phyloP scores from a whole-genome alignment of 1,140 invertebrate genomes.

The Spodoptera frugiperda region DNA sequence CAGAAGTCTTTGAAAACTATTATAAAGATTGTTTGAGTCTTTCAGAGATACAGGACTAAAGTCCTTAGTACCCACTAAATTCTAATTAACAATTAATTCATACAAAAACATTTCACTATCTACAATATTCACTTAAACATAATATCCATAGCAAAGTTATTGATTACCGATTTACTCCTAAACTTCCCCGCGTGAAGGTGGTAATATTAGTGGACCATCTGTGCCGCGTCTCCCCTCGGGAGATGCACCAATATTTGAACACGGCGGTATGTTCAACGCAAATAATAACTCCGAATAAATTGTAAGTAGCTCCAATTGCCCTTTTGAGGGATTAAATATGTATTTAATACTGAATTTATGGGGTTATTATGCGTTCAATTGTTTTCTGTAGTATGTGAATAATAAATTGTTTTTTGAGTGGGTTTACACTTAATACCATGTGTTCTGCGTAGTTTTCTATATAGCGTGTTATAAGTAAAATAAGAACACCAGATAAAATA shows the following conservation, averaged over 20 bases:
- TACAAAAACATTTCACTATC: no score
- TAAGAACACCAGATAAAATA: no score
- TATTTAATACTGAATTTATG: slow-evolving; percentile 41
- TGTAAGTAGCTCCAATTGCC: slow-evolving; percentile 29
- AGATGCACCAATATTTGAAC: slow-evolving; percentile 48
- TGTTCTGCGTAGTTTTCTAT: no score
- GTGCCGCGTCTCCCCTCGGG: slow-evolving; percentile 60
- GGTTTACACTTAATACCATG: neutral
- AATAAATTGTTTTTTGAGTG: neutral
- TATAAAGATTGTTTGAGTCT: no score
- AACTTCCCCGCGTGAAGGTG: slow-evolving; percentile 61
- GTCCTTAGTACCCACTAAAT: no score
- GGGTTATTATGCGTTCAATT: slow-evolving; percentile 23
- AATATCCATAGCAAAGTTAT: slow-evolving; percentile 53
- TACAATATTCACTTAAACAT: no score
- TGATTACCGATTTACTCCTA: slow-evolving; percentile 68
- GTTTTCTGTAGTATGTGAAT: slow-evolving; percentile 1
- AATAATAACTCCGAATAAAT: slow-evolving; percentile 45
- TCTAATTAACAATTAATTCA: no score
- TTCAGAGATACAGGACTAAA: no score
- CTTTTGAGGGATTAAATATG: slow-evolving; percentile 38
- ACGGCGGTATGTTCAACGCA: slow-evolving; percentile 36
- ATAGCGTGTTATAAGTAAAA: no score
- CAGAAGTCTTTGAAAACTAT: no score
- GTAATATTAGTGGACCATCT: slow-evolving; percentile 74